Base-by-base conservation (phyloP, 2,888 invertebrate species). In the Macropis europaea region DNA sequence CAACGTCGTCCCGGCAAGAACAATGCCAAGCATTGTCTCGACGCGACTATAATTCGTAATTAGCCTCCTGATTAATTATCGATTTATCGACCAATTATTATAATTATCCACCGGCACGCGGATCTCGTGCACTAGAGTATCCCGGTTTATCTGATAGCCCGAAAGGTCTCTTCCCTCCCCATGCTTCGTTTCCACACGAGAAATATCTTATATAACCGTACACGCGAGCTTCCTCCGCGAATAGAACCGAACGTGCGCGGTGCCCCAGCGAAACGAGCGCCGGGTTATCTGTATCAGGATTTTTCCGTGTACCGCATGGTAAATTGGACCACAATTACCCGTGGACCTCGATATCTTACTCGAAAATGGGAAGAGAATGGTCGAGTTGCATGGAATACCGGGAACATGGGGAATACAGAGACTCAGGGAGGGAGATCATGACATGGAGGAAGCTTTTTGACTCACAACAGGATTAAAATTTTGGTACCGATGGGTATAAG, bases 61-160 rank as follows among this genome's bases (percentile, higher is more conserved):
- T 88, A 87, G 84, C 79, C 82, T 81, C 67, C 85, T 85, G 87
- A 88, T 88, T 88, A 88, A 88, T 88, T 87, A 86, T 86, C 87
- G 87, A 87, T 87, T 86, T 86, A 88, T 87, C 86, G 82, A 69
- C 83, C 86, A 87, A 88, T 88, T 87, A 87, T 88, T 81, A 83
- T 87, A 87, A 87, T 86, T 86, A 85, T 82, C 61, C 45, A 6
- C 59, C 24, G 45, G 24, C 43, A 53, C 52, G 70, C 62, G 52
- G 61, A 76, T 79, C 63, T 62, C 70, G 73, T 68, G 48, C 76
- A 79, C 64, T 32, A 54, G 67, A 63, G 62, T 67, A 76, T 15
- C 59, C 30, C 24, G 34, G 22, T 62, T 73, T 68, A 76, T 77
- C 73, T 68, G 79, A 77, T 68, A 67, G 71, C 48, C 68, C 72